phyloP scores from a whole-genome alignment of 2,888 invertebrate genomes.

The Hyles lineata region DNA sequence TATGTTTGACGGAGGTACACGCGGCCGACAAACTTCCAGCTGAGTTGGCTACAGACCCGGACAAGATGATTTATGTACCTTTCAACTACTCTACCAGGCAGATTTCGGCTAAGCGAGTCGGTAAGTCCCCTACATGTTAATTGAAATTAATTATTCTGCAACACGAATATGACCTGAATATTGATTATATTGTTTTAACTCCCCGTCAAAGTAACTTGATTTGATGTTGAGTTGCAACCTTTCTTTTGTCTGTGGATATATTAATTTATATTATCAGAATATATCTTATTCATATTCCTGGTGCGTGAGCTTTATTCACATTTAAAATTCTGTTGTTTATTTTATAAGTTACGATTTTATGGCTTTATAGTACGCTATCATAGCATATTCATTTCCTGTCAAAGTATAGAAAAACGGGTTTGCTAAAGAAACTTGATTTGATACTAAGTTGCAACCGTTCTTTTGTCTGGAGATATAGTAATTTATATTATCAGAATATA shows the following conservation, averaged over 20 bases:
- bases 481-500: background rate
- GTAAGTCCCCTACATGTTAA: constrained; percentile 58
- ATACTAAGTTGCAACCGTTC: background rate
- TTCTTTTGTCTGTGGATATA: background rate
- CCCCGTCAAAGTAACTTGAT: background rate
- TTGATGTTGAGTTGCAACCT: background rate
- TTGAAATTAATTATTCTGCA: background rate
- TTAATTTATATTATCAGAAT: background rate
- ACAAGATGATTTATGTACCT: constrained; percentile 87
- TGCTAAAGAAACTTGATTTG: background rate
- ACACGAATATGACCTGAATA: background rate
- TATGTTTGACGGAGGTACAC: constrained; percentile 86
- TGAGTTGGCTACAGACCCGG: constrained; percentile 75
- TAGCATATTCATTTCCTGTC: no score
- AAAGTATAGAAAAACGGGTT: no score
- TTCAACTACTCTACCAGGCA: constrained; percentile 86
- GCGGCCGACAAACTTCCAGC: constrained; percentile 80
- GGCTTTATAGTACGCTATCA: no score
- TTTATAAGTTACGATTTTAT: no score
- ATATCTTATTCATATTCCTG: no score
- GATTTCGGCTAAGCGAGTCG: constrained; percentile 76
- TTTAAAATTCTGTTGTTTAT: no score
- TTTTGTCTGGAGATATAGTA: background rate
- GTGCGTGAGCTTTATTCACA: no score
- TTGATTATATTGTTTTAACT: background rate